Conservation (phyloP, 2,113 vertebrate species). For the Sylvietta virens region DNA sequence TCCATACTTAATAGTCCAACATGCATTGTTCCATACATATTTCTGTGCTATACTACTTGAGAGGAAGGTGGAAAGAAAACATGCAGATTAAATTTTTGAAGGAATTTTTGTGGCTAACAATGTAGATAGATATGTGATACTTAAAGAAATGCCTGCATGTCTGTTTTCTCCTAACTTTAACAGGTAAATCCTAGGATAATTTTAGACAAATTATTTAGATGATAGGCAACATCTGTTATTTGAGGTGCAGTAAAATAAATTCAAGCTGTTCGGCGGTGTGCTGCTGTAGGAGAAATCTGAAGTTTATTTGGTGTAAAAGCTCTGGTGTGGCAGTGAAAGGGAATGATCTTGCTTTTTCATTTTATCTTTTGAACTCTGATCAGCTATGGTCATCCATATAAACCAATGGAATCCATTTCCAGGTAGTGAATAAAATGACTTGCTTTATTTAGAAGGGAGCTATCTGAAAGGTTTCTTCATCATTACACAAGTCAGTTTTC, state of each 20-base stretch:
- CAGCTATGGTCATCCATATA: not conserved
- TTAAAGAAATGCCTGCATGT: not conserved
- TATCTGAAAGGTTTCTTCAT: not conserved
- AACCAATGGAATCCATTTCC: not conserved
- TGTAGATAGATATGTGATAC: not conserved
- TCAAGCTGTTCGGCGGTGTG: not conserved
- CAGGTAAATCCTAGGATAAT: not conserved
- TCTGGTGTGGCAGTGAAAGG: not conserved
- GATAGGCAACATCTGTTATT: not conserved
- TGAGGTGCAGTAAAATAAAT: not conserved
- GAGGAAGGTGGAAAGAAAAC: not conserved
- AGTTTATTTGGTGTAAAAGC: not conserved
- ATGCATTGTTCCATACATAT: not conserved
- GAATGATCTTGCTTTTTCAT: not conserved
- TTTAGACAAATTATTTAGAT: not conserved
- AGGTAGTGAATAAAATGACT: not conserved
- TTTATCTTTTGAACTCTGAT: not conserved
- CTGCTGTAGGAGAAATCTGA: not conserved
- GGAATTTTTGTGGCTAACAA: not conserved
- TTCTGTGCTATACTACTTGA: not conserved
- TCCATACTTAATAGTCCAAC: not conserved
- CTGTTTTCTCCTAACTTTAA: not conserved
- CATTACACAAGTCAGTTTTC: not conserved
- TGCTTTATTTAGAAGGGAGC: not conserved
- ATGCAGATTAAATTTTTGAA: not conserved